Evolutionary conservation across 2,113 vertebrate species (phyloP).

Genomic region (Ptychochromis oligacanthus): DNA sequence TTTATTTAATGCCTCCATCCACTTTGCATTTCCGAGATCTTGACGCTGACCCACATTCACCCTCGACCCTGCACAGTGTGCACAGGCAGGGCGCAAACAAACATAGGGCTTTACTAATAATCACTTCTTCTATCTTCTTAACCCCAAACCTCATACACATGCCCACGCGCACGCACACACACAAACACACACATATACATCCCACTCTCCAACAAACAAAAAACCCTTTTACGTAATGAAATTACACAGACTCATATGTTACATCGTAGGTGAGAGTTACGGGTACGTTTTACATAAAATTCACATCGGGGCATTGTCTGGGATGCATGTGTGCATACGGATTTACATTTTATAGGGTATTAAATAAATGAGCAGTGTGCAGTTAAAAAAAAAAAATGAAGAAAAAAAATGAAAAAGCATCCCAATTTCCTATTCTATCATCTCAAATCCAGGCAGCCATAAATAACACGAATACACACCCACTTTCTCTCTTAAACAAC

Average conservation of each 20-base stretch:
- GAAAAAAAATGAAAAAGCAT: conserved; percentile 56
- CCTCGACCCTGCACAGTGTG: conserved; percentile 30
- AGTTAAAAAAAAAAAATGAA: conserved; percentile 50
- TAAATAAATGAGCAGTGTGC: conserved; percentile 83
- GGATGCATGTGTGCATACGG: conserved; percentile 77
- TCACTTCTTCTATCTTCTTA: conserved; percentile 70
- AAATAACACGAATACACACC: conserved; percentile 79
- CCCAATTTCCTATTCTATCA: conserved; percentile 76
- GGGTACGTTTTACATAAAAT: conserved; percentile 83
- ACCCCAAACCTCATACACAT: conserved; percentile 32
- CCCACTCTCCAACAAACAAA: conserved; percentile 61
- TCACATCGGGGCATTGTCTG: conserved; percentile 76
- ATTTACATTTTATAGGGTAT: conserved; percentile 86
- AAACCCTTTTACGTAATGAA: conserved; percentile 86
- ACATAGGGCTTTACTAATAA: conserved; percentile 69
- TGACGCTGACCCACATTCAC: conserved; percentile 61
- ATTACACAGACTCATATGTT: conserved; percentile 77
- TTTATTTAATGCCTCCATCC: conserved; percentile 74
- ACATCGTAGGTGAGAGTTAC: conserved; percentile 76
- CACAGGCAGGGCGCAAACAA: conserved; percentile 54
- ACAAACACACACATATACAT: conserved; percentile 19
- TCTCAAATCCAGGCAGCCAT: conserved; percentile 79
- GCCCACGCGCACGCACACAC: neutral
- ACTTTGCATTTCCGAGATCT: conserved; percentile 69
- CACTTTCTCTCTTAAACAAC: conserved; percentile 4